Evolutionary conservation across 2,888 invertebrate genomes (phyloP).

Genomic region (Hymenopus coronatus): DNA sequence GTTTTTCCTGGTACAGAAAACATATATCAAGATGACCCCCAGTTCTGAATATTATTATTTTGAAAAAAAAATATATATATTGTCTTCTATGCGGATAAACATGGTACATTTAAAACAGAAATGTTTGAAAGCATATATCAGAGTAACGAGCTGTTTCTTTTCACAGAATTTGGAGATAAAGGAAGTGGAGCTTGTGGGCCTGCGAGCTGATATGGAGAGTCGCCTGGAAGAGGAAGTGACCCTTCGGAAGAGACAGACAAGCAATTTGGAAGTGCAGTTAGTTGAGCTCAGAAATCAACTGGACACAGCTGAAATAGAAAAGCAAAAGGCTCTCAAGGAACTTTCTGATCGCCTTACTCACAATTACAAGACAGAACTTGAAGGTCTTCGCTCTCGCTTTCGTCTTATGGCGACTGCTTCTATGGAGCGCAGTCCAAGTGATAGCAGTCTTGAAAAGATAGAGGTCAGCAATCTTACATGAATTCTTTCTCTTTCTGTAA

Average conservation of each 20-base stretch:
- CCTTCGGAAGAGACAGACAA: constrained; percentile 39
- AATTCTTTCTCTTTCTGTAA: no score
- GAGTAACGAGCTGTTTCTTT: neutral
- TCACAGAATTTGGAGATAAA: constrained; percentile 35
- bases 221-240: constrained; percentile 41
- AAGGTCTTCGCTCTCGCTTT: constrained; percentile 70
- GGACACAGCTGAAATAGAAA: constrained; percentile 46
- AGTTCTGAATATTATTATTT: no score
- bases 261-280: constrained; percentile 37
- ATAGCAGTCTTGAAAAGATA: constrained; percentile 73
- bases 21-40: no score
- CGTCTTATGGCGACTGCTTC: constrained; percentile 69
- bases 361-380: constrained; percentile 75
- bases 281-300: constrained; percentile 17
- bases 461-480: constrained; percentile 45
- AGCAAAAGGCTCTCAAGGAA: constrained; percentile 62
- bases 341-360: constrained; percentile 65
- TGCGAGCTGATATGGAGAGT: constrained; percentile 55
- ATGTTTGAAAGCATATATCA: constrained; percentile 35
- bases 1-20: no score
- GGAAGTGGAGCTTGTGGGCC: constrained; percentile 48
- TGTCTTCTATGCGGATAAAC: no score
- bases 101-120: no score
- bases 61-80: no score
- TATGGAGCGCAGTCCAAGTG: constrained; percentile 74